A percentile compares a stretch with the other conserved stretches of the same genome.
Evolutionary conservation across 2,888 invertebrate species (phyloP).

Genomic region (Drosophila parthenogenetica): DNA sequence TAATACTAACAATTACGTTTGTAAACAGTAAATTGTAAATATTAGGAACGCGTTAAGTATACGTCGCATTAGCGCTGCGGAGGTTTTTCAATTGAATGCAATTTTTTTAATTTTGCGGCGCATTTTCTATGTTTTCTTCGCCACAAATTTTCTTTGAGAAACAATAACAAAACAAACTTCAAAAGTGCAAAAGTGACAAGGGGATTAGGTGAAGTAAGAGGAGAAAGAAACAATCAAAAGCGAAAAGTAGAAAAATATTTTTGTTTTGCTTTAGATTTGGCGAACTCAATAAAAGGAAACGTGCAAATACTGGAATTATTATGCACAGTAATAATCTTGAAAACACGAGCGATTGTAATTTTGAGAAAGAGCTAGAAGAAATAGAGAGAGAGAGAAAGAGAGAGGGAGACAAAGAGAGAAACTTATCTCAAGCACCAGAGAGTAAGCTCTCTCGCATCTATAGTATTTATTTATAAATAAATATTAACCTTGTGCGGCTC

Average conservation of each 20-base stretch:
- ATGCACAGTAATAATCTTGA: conserved; percentile 26
- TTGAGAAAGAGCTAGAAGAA: background rate
- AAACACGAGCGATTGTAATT: conserved; percentile 11
- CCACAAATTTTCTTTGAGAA: conserved; percentile 38
- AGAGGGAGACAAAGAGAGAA: background rate
- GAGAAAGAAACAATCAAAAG: conserved; percentile 3
- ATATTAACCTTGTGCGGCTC: conserved; percentile 63
- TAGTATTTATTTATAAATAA: conserved; percentile 70
- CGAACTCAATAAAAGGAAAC: conserved; percentile 48
- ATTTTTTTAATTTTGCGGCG: conserved; percentile 50
- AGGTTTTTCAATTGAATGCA: conserved; percentile 2
- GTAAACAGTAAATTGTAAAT: conserved; percentile 29
- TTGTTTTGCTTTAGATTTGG: conserved; percentile 48
- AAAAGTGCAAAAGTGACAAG: conserved; percentile 22
- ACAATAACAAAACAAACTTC: conserved; percentile 32
- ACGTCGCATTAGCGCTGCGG: conserved; percentile 47
- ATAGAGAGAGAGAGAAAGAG: background rate
- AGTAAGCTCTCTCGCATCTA: conserved; percentile 38
- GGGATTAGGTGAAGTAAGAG: background rate
- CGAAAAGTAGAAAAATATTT: conserved; percentile 37
- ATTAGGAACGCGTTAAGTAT: conserved; percentile 64
- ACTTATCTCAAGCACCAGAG: conserved; percentile 5
- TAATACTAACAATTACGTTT: conserved; percentile 4
- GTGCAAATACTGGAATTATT: conserved; percentile 64
- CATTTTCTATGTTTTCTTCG: conserved; percentile 56